Evolutionary conservation across 2,888 invertebrate genomes (phyloP).

Genomic region (Lymantria dispar): DNA sequence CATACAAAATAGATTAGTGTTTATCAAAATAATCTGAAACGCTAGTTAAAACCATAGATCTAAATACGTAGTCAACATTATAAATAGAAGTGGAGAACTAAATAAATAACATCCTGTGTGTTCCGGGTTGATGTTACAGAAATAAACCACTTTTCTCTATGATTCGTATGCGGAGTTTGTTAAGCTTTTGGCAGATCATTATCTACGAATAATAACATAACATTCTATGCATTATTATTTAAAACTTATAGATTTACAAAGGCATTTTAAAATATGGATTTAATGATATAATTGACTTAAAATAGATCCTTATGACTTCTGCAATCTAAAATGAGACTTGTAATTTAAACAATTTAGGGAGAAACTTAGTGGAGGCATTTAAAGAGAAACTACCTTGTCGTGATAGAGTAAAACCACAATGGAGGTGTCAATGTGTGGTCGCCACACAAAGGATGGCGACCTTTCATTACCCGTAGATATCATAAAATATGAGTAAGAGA

Average conservation of each 20-base stretch:
- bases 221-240: neutral
- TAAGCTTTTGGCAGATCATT: neutral
- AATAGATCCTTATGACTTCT: no score
- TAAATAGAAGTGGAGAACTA: slow-evolving; percentile 21
- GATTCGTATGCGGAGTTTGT: neutral
- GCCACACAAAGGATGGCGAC: no score
- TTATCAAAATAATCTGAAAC: neutral
- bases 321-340: no score
- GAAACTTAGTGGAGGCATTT: no score
- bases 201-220: neutral
- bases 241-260: neutral
- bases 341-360: no score
- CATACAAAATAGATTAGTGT: neutral
- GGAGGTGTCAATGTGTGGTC: no score
- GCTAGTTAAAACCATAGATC: neutral
- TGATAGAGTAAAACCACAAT: no score
- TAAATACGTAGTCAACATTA: slow-evolving; percentile 9
- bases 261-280: no score
- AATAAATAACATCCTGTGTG: slow-evolving; percentile 37
- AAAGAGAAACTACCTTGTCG: no score
- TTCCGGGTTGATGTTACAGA: slow-evolving; percentile 10
- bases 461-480: no score
- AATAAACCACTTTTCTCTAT: slow-evolving; percentile 22
- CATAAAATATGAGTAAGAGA: no score
- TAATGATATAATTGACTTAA: no score